These are phyloP conservation scores for Trachelus tabidus DNA, from an alignment of 2,888 invertebrate genomes.

Conservation along the genomic window DNA sequence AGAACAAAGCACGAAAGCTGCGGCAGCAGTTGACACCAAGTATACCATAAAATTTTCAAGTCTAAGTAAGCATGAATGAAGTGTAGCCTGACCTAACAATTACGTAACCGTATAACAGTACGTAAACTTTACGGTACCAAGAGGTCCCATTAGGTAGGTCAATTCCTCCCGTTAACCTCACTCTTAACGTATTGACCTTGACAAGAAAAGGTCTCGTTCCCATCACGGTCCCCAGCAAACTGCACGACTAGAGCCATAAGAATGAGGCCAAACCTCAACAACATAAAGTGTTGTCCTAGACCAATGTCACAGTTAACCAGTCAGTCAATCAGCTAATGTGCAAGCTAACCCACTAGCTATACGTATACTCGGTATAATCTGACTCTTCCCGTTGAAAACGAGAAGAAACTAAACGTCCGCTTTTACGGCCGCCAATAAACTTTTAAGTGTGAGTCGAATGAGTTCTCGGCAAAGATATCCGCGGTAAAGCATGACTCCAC, in stretches of 20 bases:
- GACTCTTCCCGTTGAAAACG: constrained; percentile 24
- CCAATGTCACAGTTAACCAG: background rate
- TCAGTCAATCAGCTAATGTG: background rate
- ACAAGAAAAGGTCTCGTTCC: background rate
- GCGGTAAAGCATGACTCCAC: constrained; percentile 19
- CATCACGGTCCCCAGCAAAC: background rate
- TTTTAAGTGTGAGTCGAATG: constrained; percentile 66
- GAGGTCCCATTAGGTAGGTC: background rate
- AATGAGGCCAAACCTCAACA: background rate
- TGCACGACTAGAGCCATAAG: background rate
- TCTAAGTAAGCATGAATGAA: background rate
- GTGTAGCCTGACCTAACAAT: too few relatives aligned
- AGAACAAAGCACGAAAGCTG: background rate
- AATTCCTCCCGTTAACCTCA: background rate
- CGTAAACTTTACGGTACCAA: background rate
- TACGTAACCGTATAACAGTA: background rate
- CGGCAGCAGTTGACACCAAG: background rate
- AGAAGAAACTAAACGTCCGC: constrained; percentile 62
- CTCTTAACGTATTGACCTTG: background rate
- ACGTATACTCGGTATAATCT: background rate
- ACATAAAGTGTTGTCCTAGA: background rate
- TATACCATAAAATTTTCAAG: background rate
- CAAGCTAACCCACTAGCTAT: background rate
- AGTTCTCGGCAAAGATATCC: constrained; percentile 25
- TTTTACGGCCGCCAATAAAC: constrained; percentile 64